Base-by-base conservation (phyloP, 2,797 vertebrate genomes). In the Siniperca undulata region DNA sequence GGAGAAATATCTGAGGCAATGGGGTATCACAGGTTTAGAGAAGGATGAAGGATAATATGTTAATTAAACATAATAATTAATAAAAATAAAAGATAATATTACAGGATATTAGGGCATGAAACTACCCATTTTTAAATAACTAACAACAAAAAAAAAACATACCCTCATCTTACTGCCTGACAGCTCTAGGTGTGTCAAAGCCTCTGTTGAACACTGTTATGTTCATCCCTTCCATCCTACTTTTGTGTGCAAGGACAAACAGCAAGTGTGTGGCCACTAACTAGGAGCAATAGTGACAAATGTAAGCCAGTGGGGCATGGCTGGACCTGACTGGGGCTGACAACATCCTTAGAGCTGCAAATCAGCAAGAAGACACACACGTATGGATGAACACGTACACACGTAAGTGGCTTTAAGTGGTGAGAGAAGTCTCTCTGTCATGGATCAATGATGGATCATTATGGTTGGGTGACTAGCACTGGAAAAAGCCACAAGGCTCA, bases 401-500 rank as follows among this genome's bases (percentile, higher is more conserved):
- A 88, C 10, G 2, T 22, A 77, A 80, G 69, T 78, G 84, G 46
- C 68, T 89, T 79, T 81, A 88, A 91, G 89, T 85, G 85, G 80
- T 30, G 84, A 75, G 67, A 82, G 74, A 78, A 66, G 87, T 84
- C 74, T 70, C 72, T 81, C 80, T 84, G 88, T 85, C 88, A 77
- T 55, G 53, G 85, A 83, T 89, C 90, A 88, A 64, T 91, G 87
- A 90, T 81, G 84, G 80, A 85, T 92, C 89, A 75, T 90, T 88
- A 91, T 76, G 88, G 81, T 65, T 75, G 84, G 80, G 74, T 86
- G 78, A 78, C 71, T 73, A 61, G 74, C 58, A 20, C 74, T 80
- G 81, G 68, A 80, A 83, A 84, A 81, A 81, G 52, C 70, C 84
- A 83, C 70, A 46, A 74, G 82, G 78, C 81, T 77, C 86, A 82